Evolutionary conservation across 2,888 invertebrate species (phyloP).

Genomic region (Epirrhoe tristata): DNA sequence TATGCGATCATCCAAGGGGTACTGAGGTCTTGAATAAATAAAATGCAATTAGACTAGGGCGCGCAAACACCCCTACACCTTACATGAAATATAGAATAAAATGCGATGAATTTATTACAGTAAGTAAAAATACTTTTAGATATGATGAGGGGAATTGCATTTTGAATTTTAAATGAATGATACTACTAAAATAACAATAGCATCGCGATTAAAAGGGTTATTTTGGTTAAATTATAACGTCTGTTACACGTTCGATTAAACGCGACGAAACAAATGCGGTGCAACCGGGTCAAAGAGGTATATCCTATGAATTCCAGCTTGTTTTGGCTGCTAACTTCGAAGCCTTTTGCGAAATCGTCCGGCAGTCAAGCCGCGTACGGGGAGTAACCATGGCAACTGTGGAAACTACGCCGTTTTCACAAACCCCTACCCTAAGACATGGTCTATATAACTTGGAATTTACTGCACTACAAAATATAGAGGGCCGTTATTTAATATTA

Average conservation of each 20-base stretch:
- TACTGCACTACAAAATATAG: constrained; percentile 52
- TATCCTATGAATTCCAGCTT: constrained; percentile 59
- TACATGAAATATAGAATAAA: constrained; percentile 54
- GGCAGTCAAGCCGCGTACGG: constrained; percentile 65
- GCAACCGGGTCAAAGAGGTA: constrained; percentile 62
- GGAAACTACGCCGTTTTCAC: constrained; percentile 78
- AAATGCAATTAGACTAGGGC: constrained; percentile 78
- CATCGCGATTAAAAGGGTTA: constrained; percentile 44
- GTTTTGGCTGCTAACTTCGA: constrained; percentile 65
- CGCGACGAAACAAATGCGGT: constrained; percentile 56
- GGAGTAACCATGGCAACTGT: constrained; percentile 78
- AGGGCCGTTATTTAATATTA: constrained; percentile 48
- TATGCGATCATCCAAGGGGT: constrained; percentile 60
- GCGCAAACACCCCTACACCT: constrained; percentile 49
- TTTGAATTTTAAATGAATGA: constrained; percentile 44
- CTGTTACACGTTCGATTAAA: constrained; percentile 59
- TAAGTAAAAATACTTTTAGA: constrained; percentile 15
- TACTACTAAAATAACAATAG: neutral
- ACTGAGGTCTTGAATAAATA: constrained; percentile 78
- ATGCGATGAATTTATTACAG: constrained; percentile 56
- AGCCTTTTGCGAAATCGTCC: constrained; percentile 59
- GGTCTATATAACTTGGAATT: constrained; percentile 45
- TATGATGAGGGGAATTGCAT: constrained; percentile 52
- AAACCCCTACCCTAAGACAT: constrained; percentile 54
- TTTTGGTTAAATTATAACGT: constrained; percentile 45